Conservation (phyloP, 2,888 invertebrate genomes). For the Cheilosia vernalis region DNA sequence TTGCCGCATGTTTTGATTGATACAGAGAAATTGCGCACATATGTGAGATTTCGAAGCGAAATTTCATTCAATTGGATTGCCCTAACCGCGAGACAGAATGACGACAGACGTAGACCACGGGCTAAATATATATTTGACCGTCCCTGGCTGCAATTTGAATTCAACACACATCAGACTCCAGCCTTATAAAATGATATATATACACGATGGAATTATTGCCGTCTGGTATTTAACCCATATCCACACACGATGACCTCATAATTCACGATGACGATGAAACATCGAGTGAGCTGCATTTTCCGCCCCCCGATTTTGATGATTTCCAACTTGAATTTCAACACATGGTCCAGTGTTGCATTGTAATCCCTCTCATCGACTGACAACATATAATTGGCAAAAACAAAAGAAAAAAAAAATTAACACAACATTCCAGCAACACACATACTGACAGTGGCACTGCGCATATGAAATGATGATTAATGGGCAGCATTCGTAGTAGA, state of each 20-base stretch:
- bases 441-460: neutral
- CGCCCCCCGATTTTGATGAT: neutral
- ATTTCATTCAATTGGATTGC: slow-evolving; percentile 21
- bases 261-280: slow-evolving; percentile 3
- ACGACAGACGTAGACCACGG: slow-evolving; percentile 59
- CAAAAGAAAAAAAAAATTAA: neutral
- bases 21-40: slow-evolving; percentile 10
- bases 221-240: slow-evolving; percentile 67
- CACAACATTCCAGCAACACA: slow-evolving; percentile 7
- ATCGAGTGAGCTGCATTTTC: slow-evolving; percentile 9
- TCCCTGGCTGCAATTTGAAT: slow-evolving; percentile 27
- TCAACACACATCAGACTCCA: slow-evolving; percentile 36
- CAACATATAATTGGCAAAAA: slow-evolving; percentile 61
- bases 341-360: slow-evolving; percentile 31
- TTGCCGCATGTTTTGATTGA: slow-evolving; percentile 42
- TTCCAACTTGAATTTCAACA: slow-evolving; percentile 52
- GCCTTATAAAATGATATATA: no score
- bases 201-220: slow-evolving; percentile 38
- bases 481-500: slow-evolving; percentile 41
- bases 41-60: slow-evolving; percentile 9
- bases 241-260: slow-evolving; percentile 64
- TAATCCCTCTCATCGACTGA: slow-evolving; percentile 60
- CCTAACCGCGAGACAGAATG: slow-evolving; percentile 56
- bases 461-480: neutral
- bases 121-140: neutral